Base-by-base conservation (phyloP, 92 coral and sea anemone genomes). In the Nematostella vectensis region DNA sequence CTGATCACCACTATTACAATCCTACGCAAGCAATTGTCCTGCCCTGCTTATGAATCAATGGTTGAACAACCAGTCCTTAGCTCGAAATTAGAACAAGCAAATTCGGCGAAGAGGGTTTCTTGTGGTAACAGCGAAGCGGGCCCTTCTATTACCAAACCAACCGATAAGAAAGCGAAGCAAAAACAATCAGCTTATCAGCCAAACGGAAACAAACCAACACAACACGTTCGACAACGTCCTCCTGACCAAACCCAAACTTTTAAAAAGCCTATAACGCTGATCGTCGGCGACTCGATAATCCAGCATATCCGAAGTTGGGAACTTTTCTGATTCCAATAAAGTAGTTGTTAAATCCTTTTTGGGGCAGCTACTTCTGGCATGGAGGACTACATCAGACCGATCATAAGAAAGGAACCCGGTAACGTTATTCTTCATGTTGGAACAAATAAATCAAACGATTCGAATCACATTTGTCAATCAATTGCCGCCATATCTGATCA, bases 381-480 rank as follows among this genome's bases (percentile, higher is more conserved):
- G 70, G 69, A 71, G 49, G 77, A 71, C 25, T 52, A 51, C 31
- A 11, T 62, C 16, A 61, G 45, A 50, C 62, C 70, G 16, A 50
- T 62, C 19, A 13, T 40, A 24, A 63, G 69, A 30, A 70, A 42
- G 50, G 50, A 59, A 27, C 77, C 77, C 8, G 70, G 37, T 9
- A 51, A 59, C 15, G 26, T 70, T 3, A 61, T 60, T 23, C 69
- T 70, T 11, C 77, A 70, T 39, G 69, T 70, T 3, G 77, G 77
- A 0, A 61, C 77, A 11, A 69, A 61, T 50, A 27, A 24, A 19
- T 54, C 68, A 27, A 43, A 63, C 50, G 29, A 36, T 11, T 61
- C 27, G 25, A 31, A 53, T 12, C 61, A 63, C 26, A 51, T 63
- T 16, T 24, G 27, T 59, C 51, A 59, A 22, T 37, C 31, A 6